These are phyloP conservation scores for Zaprionus nigranus DNA, from an alignment of 1,140 invertebrate species.

Conservation along the genomic window DNA sequence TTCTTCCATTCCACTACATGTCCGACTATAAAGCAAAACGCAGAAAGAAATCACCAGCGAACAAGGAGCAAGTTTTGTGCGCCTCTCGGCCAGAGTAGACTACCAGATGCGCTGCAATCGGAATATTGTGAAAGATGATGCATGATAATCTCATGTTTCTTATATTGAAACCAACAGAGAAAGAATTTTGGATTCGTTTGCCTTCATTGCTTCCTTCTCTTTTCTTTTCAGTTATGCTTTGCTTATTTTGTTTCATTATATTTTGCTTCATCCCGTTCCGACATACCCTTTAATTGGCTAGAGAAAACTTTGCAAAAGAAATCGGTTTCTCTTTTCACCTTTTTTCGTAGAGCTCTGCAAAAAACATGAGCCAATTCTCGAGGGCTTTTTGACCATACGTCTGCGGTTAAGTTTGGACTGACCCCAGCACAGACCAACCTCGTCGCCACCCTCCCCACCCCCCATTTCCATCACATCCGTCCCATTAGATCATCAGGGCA, in stretches of 20 bases:
- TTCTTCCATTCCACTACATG: conserved; percentile 44
- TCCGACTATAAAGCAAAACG: conserved; percentile 71
- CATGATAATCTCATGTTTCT: not conserved
- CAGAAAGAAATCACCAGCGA: conserved; percentile 68
- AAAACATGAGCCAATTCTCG: conserved; percentile 77
- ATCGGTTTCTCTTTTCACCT: conserved; percentile 32
- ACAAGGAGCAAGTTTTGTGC: conserved; percentile 29
- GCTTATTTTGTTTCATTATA: not conserved
- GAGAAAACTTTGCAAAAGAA: conserved; percentile 20
- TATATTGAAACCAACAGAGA: not conserved
- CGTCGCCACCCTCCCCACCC: not conserved
- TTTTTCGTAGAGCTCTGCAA: conserved; percentile 25
- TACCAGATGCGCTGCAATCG: conserved; percentile 9
- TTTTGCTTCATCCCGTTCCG: not conserved
- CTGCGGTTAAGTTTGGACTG: conserved; percentile 73
- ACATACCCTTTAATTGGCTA: conserved; percentile 28
- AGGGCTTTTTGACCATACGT: conserved; percentile 77
- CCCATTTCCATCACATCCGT: conserved; percentile 34
- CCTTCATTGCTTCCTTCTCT: not conserved
- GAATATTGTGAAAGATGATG: not conserved
- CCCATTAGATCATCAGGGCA: conserved; percentile 45
- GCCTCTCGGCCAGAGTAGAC: conserved; percentile 9
- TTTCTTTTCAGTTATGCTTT: not conserved
- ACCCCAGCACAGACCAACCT: not conserved
- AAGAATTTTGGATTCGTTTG: not conserved